Evolutionary conservation across 2,797 vertebrate species (phyloP).

Genomic region (Phataginus tetradactyla): DNA sequence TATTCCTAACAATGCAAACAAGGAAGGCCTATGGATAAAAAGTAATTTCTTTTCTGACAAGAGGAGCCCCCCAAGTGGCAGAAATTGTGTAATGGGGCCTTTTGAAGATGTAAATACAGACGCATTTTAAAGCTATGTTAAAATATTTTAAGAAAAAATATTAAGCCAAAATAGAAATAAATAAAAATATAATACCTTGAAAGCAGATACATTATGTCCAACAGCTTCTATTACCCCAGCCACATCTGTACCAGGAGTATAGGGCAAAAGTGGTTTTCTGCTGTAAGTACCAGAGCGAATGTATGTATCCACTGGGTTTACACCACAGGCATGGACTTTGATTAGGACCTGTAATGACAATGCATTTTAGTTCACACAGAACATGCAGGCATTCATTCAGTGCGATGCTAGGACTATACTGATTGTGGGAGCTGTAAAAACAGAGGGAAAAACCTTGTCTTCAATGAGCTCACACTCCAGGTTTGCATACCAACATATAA

Average conservation of each 20-base stretch:
- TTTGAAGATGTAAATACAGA: constrained; percentile 31
- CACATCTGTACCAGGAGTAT: constrained; percentile 93
- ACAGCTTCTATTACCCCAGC: constrained; percentile 91
- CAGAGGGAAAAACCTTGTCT: not conserved
- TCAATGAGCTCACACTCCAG: not conserved
- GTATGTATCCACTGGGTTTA: constrained; percentile 97
- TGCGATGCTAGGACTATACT: not conserved
- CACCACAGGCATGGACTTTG: constrained; percentile 92
- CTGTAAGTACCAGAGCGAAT: constrained; percentile 90
- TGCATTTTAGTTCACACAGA: not conserved
- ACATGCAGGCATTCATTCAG: not conserved
- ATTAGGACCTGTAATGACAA: constrained; percentile 91
- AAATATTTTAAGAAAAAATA: not conserved
- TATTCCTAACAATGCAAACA: not conserved
- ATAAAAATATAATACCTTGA: constrained; percentile 88
- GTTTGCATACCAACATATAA: constrained; percentile 5
- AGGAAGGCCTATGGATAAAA: not conserved
- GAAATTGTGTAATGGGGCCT: constrained; percentile 21
- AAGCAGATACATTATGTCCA: constrained; percentile 87
- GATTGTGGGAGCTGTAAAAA: not conserved
- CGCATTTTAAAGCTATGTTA: constrained; percentile 7
- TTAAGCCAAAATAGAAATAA: constrained; percentile 24
- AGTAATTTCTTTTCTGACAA: constrained; percentile 58
- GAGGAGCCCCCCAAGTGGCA: constrained; percentile 68
- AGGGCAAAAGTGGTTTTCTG: constrained; percentile 90